A percentile compares a stretch with the other conserved stretches of the same genome.
These are phyloP conservation scores for Andrena bucephala DNA, from an alignment of 2,888 invertebrate genomes.

Conservation along the genomic window DNA sequence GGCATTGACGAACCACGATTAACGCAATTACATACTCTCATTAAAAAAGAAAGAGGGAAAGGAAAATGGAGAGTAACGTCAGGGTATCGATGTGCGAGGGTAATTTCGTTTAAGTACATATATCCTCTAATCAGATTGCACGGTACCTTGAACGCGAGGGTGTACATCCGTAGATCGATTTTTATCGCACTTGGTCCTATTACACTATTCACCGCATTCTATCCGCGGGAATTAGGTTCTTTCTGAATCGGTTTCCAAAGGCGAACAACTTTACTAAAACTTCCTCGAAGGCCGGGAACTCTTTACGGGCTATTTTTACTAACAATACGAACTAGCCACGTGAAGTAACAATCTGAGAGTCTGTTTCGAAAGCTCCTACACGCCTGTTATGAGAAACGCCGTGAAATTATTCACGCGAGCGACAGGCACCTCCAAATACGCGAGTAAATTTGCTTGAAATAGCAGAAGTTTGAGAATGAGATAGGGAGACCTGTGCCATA, in stretches of 20 bases:
- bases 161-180: constrained; percentile 39
- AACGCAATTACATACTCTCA: constrained; percentile 28
- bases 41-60: background rate
- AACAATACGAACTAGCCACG: background rate
- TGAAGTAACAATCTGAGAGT: background rate
- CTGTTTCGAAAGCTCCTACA: background rate
- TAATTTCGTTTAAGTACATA: background rate
- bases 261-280: background rate
- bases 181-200: constrained; percentile 8
- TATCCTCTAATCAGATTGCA: background rate
- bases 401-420: too few relatives aligned
- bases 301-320: background rate
- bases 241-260: background rate
- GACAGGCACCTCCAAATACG: too few relatives aligned
- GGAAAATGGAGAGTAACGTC: background rate
- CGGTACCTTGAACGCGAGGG: background rate
- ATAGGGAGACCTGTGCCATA: too few relatives aligned
- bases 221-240: background rate
- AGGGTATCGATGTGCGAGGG: background rate
- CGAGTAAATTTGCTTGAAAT: too few relatives aligned
- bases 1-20: constrained; percentile 10
- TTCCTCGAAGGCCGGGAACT: too few relatives aligned
- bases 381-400: background rate
- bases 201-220: constrained; percentile 5
- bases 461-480: too few relatives aligned